These are phyloP conservation scores for Bos taurus DNA, from an alignment of 2,113 vertebrate genomes.

Conservation along the genomic window DNA sequence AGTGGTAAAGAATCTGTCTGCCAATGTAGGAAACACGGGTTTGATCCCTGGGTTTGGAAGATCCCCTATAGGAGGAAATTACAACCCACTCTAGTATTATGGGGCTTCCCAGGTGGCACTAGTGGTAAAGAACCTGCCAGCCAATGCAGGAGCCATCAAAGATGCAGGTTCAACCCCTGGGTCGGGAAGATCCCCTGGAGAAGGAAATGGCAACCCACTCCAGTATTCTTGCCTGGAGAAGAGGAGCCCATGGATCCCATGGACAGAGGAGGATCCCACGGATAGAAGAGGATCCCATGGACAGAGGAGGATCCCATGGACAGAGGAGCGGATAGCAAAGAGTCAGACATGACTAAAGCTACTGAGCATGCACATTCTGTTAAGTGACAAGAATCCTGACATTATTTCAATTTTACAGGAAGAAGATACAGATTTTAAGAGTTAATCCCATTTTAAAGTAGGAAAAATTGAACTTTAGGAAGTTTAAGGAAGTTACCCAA, in stretches of 20 bases:
- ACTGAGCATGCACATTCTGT: background rate
- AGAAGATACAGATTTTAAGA: background rate
- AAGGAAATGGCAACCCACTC: background rate
- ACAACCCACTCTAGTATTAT: background rate
- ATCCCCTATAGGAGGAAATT: background rate
- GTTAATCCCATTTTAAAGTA: background rate
- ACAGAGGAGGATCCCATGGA: background rate
- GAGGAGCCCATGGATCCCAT: background rate
- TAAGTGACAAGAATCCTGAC: background rate
- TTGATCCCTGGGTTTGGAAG: background rate
- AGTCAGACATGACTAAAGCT: background rate
- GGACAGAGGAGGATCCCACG: background rate
- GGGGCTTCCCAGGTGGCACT: background rate
- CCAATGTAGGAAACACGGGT: fast-evolving
- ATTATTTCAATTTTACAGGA: background rate
- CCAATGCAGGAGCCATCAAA: background rate
- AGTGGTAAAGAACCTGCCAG: background rate
- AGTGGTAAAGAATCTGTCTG: background rate
- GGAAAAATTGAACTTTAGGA: background rate
- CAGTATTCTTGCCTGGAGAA: background rate
- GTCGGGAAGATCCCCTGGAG: background rate
- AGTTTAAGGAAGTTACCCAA: background rate
- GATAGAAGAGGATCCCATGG: background rate
- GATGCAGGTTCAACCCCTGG: background rate
- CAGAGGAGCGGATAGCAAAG: background rate